A percentile compares a stretch with the other conserved stretches of the same genome.
Conservation (phyloP, 92 coral and sea anemone species). For the Meandrina meandrites region DNA sequence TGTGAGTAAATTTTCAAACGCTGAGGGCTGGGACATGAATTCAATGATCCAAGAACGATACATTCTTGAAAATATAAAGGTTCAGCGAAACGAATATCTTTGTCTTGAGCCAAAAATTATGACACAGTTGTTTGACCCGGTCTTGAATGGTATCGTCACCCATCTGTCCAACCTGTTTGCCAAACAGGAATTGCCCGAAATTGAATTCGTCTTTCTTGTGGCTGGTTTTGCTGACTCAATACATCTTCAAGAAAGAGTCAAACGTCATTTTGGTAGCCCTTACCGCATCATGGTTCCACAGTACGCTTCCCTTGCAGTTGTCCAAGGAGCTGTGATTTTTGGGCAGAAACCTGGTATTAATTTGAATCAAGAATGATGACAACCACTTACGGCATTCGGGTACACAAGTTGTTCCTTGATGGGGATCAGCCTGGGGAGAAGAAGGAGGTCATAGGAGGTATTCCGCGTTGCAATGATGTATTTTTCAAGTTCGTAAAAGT, state of each 20-base stretch:
- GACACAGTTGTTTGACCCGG: conserved; percentile 60
- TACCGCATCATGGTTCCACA: conserved; percentile 49
- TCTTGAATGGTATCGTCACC: conserved; percentile 39
- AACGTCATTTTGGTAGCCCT: background rate
- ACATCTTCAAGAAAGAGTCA: background rate
- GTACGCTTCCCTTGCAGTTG: conserved; percentile 61
- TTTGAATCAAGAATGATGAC: conserved; percentile 58
- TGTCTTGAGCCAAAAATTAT: conserved; percentile 59
- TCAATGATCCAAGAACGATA: conserved; percentile 44
- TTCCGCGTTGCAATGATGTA: conserved; percentile 62
- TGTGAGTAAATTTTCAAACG: conserved; percentile 38
- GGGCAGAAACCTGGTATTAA: conserved; percentile 56
- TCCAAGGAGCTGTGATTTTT: conserved; percentile 75
- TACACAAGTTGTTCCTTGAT: conserved; percentile 47
- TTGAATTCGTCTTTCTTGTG: conserved; percentile 38
- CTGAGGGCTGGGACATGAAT: conserved; percentile 51
- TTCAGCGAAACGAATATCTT: conserved; percentile 58
- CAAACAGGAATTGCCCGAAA: conserved; percentile 41
- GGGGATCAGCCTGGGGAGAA: conserved; percentile 56
- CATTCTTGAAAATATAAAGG: conserved; percentile 35
- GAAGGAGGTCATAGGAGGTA: conserved; percentile 47
- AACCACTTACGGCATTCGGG: conserved; percentile 55
- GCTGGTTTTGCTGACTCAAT: background rate
- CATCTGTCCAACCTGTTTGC: conserved; percentile 50
- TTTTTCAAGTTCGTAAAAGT: conserved; percentile 61